Conservation (phyloP, 1,140 invertebrate species). For the Conopomorpha cramerella region DNA sequence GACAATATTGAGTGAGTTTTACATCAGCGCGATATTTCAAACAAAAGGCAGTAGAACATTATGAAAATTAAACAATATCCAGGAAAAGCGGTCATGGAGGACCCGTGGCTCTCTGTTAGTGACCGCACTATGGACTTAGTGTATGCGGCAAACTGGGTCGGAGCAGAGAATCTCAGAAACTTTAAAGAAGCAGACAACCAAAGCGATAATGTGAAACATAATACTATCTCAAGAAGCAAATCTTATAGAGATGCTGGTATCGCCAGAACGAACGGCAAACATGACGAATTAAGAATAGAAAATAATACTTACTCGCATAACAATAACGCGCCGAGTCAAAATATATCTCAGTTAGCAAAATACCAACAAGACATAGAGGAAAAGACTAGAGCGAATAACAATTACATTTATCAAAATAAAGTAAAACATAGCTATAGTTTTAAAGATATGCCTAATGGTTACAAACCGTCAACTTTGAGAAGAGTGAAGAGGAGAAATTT, state of each 20-base stretch:
- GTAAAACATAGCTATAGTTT: slow-evolving; percentile 59
- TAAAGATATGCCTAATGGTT: slow-evolving; percentile 63
- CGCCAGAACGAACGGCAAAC: slow-evolving; percentile 27
- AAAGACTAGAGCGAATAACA: slow-evolving; percentile 54
- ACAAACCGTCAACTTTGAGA: slow-evolving; percentile 60
- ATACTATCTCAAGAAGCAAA: slow-evolving; percentile 53
- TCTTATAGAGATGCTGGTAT: slow-evolving; percentile 56
- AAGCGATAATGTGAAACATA: slow-evolving; percentile 29
- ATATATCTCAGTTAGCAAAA: slow-evolving; percentile 63
- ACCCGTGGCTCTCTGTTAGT: slow-evolving; percentile 66
- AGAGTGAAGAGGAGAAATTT: slow-evolving; percentile 57
- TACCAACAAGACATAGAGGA: slow-evolving; percentile 66
- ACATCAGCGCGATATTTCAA: too few relatives aligned
- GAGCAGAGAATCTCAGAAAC: slow-evolving; percentile 55
- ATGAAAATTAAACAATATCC: slow-evolving; percentile 86
- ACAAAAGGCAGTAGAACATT: too few relatives aligned
- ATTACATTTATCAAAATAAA: slow-evolving; percentile 49
- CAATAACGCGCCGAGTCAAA: slow-evolving; percentile 37
- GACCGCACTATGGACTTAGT: slow-evolving; percentile 72
- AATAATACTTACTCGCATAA: slow-evolving; percentile 21
- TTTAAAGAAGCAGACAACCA: slow-evolving; percentile 31
- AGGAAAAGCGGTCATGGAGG: slow-evolving; percentile 76
- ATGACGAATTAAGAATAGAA: slow-evolving; percentile 25
- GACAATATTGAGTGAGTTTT: too few relatives aligned
- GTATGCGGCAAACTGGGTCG: slow-evolving; percentile 83